These are phyloP conservation scores for Calonectris borealis DNA, from an alignment of 2,113 vertebrate genomes.

Conservation along the genomic window DNA sequence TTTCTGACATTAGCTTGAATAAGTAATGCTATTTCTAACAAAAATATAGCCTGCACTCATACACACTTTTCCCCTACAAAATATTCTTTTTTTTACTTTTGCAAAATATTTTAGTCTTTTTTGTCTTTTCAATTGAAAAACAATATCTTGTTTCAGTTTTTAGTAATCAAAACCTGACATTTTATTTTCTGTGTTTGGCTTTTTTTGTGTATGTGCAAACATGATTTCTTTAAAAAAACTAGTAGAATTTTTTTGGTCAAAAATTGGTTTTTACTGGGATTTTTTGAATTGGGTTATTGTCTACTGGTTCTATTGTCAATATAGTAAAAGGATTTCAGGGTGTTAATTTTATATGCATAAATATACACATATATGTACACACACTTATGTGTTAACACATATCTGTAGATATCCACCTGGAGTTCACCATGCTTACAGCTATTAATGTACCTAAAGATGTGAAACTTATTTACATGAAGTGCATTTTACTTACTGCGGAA, in stretches of 20 bases:
- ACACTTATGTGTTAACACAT: neutral
- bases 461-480: neutral
- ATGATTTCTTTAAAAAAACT: neutral
- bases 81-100: neutral
- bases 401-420: neutral
- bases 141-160: neutral
- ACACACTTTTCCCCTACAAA: neutral
- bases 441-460: neutral
- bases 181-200: neutral
- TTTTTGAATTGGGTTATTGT: neutral
- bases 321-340: neutral
- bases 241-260: neutral
- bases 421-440: neutral
- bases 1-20: neutral
- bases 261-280: neutral
- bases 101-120: neutral
- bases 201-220: neutral
- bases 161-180: neutral
- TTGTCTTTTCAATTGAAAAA: neutral
- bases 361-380: too few relatives aligned
- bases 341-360: neutral
- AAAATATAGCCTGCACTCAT: neutral
- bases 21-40: neutral
- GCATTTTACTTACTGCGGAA: neutral
- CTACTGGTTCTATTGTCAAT: neutral